Conservation (phyloP, 2,888 invertebrate genomes). For the Cepaea hortensis region DNA sequence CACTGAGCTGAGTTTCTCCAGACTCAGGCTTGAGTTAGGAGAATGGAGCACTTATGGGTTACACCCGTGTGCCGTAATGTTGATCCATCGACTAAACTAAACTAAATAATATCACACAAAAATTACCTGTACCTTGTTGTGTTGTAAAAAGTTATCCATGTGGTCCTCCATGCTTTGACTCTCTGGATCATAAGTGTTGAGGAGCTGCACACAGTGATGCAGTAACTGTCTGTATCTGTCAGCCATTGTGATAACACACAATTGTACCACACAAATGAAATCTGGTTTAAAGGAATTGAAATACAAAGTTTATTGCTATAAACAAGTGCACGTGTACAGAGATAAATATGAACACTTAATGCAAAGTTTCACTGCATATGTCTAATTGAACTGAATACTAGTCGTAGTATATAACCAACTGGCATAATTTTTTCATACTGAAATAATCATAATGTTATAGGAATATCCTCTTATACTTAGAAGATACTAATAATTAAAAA, state of each 20-base stretch:
- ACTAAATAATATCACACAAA: neutral
- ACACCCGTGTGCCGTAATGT: too few species aligned
- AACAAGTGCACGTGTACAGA: neutral
- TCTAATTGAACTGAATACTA: neutral
- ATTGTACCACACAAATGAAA: neutral
- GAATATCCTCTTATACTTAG: neutral
- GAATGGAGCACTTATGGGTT: too few species aligned
- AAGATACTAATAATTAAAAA: neutral
- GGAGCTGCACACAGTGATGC: slow-evolving; percentile 62
- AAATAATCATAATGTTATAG: neutral
- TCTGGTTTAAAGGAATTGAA: neutral
- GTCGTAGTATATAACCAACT: neutral
- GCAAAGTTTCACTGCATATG: neutral
- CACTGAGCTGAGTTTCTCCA: too few species aligned
- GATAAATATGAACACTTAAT: neutral
- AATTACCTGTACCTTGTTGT: slow-evolving; percentile 53
- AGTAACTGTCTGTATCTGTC: slow-evolving; percentile 65
- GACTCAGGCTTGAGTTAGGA: too few species aligned
- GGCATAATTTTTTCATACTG: neutral
- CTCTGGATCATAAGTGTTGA: slow-evolving; percentile 68
- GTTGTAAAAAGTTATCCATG: slow-evolving; percentile 63
- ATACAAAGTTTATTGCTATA: neutral
- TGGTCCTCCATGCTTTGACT: slow-evolving; percentile 68
- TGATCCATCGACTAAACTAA: too few species aligned
- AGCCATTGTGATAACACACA: slow-evolving; percentile 47